Conservation (phyloP, 2,888 invertebrate species). For the Rhagonycha lutea region DNA sequence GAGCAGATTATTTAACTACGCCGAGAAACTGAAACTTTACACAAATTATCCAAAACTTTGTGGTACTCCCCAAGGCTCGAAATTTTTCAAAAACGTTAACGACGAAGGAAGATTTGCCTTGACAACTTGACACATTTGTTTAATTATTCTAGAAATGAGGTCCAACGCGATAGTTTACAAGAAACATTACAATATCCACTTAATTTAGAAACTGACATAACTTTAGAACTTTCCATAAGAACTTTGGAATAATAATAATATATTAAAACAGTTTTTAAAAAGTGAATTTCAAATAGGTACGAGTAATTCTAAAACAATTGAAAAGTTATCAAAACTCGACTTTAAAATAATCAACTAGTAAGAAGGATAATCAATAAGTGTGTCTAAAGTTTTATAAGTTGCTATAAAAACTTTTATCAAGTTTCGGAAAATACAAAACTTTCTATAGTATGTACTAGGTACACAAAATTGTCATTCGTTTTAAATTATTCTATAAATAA, state of each 20-base stretch:
- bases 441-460: constrained; percentile 18
- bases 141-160: background rate
- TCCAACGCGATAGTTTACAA: background rate
- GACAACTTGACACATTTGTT: background rate
- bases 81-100: background rate
- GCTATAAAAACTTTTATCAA: constrained; percentile 18
- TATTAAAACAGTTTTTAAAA: background rate
- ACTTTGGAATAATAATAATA: background rate
- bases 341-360: constrained; percentile 22
- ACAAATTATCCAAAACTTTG: background rate
- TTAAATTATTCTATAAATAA: constrained; percentile 5
- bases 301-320: background rate
- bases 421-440: constrained; percentile 22
- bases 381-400: constrained; percentile 18
- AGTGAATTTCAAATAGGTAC: background rate
- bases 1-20: background rate
- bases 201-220: background rate
- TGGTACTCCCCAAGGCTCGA: background rate
- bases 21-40: background rate
- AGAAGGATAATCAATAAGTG: constrained; percentile 19
- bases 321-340: background rate
- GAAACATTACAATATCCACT: background rate
- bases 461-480: constrained; percentile 12
- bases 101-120: background rate
- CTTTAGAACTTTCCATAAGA: background rate